Base-by-base conservation (phyloP, 2,888 invertebrate genomes). In the Trichacis sp. region DNA sequence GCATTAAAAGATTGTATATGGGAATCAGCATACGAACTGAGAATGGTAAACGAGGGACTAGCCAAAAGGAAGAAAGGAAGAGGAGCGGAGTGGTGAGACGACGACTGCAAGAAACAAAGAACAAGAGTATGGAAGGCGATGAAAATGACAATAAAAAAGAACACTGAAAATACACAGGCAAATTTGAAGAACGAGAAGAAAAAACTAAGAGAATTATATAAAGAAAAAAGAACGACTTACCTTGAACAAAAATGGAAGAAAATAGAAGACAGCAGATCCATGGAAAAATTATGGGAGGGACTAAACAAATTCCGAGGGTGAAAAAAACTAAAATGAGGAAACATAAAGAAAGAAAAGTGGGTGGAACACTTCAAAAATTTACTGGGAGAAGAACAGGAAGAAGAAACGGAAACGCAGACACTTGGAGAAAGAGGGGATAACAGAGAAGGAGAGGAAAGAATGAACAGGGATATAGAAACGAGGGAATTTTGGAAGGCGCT, bases 1-100 rank as follows among this genome's bases (percentile, higher is more conserved):
- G 33, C 15, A 19, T n/a, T 54, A 14, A 50, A 18, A 45, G 48
- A 55, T 30, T 30, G n/a, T 17, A 46, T 29, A 57, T 29, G 18
- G 54, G 45, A 30, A 48, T 29, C 15, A 49, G 46, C 40, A 15
- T 14, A 29, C 12, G 40, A 42, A 40, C 38, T 48, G 30, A 36
- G 24, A 18, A 29, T 20, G 53, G 58, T 36, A 42, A 33, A 24
- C 45, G 45, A 33, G n/a, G n/a, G 33, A 33, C 45, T 40, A 33
- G 33, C 2, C 8, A 15, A 36, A 52, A 20, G 49, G 50, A 49
- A 24, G 42, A 50, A 30, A 8, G 46, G 1, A 8, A 6, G 20
- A 47, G 12, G 24, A 51, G 29, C n/a, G 20, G 29, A 11, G 6
- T 15, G 18, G 20, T 42, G 14, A 14, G 20, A 47, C 33, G 51